Conservation (phyloP, 1,140 invertebrate species). For the Drosophila prosaltans region DNA sequence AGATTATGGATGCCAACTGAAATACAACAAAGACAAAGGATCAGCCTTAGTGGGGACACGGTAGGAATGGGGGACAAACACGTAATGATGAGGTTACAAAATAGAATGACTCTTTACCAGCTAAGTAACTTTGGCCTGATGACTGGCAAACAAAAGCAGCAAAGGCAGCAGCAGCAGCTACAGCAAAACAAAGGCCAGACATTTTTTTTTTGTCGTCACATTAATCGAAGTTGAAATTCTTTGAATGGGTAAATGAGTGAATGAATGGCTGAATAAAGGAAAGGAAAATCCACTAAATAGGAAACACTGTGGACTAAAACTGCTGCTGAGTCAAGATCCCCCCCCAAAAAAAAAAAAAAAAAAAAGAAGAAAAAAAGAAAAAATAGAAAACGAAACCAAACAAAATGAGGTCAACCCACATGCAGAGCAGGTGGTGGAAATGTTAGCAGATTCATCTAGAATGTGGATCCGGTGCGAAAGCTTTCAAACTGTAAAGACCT, state of each 20-base stretch:
- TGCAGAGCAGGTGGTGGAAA: constrained; percentile 27
- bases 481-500: constrained; percentile 8
- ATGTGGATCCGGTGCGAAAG: too few species aligned
- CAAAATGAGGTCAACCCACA: constrained; percentile 32
- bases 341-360: not conserved
- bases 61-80: not conserved
- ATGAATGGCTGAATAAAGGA: constrained; percentile 24
- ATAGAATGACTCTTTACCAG: constrained; percentile 31
- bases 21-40: not conserved
- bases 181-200: constrained; percentile 26
- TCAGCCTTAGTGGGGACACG: not conserved
- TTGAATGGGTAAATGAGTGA: constrained; percentile 34
- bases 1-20: constrained; percentile 27
- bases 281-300: constrained; percentile 43
- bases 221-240: constrained; percentile 69
- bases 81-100: not conserved
- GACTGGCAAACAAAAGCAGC: constrained; percentile 55
- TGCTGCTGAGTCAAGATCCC: not conserved
- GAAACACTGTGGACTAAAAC: constrained; percentile 46
- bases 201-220: constrained; percentile 60
- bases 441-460: not conserved
- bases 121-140: constrained; percentile 35
- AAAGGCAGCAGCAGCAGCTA: not conserved
- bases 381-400: not conserved
- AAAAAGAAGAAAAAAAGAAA: too few species aligned